Percentiles rank a stretch among this genome's conserved stretches.
Evolutionary conservation across 2,797 vertebrate genomes (phyloP).

Genomic region (Sylvilagus floridanus): DNA sequence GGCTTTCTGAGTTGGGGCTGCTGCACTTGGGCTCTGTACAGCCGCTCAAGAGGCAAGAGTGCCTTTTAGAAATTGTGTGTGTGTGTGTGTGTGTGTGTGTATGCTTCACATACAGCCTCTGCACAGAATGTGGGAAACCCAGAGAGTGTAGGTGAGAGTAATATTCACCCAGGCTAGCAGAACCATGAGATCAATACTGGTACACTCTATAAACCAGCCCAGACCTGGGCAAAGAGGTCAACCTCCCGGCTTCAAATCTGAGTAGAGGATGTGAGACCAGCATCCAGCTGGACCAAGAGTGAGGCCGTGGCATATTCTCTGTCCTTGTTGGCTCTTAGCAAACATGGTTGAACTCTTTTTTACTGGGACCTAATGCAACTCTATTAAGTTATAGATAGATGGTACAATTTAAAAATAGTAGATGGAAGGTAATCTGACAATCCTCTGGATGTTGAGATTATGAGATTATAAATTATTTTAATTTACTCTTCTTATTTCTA

Average conservation of each 20-base stretch:
- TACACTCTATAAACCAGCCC: background rate
- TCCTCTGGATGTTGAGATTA: background rate
- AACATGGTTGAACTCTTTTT: background rate
- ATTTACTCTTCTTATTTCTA: background rate
- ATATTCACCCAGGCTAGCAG: background rate
- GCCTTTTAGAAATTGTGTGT: background rate
- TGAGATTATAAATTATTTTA: constrained; percentile 21
- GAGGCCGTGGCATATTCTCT: background rate
- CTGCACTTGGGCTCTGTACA: background rate
- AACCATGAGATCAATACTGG: background rate
- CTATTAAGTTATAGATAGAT: background rate
- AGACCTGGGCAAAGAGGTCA: background rate
- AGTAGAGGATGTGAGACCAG: background rate
- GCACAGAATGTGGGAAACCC: background rate
- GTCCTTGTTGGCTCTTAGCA: background rate
- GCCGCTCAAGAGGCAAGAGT: background rate
- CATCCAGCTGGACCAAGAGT: background rate
- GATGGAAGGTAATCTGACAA: background rate
- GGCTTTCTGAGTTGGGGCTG: background rate
- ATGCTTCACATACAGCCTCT: background rate
- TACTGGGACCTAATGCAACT: background rate
- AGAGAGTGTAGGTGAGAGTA: background rate
- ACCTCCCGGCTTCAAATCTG: background rate
- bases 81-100: background rate
- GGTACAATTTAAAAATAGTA: background rate